Evolutionary conservation across 2,888 invertebrate species (phyloP).

Genomic region (Mythimna ferrago): DNA sequence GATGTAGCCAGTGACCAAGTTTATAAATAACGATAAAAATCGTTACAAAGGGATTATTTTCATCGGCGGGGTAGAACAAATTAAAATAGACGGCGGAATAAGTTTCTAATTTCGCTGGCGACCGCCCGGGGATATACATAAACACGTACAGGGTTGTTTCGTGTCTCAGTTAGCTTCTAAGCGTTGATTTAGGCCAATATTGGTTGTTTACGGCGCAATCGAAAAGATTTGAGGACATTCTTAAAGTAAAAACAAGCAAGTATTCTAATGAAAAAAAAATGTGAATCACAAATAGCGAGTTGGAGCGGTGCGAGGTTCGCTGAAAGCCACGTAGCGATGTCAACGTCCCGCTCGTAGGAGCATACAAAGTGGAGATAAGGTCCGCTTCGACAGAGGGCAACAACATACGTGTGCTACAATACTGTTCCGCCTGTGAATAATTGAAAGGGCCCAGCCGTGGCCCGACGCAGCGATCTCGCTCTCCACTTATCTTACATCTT

Average conservation of each 20-base stretch:
- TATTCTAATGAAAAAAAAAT: constrained; percentile 19
- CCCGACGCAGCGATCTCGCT: constrained; percentile 74
- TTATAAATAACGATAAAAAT: constrained; percentile 83
- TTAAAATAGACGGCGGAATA: constrained; percentile 72
- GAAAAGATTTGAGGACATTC: constrained; percentile 10
- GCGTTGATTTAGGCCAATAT: constrained; percentile 20
- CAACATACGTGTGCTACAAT: constrained; percentile 74
- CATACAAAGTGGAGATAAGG: constrained; percentile 69
- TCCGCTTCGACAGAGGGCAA: constrained; percentile 67
- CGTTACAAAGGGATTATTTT: constrained; percentile 80
- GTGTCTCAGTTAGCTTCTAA: constrained; percentile 32
- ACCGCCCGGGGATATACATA: constrained; percentile 41
- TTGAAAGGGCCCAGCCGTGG: constrained; percentile 78
- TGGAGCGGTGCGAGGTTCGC: constrained; percentile 13
- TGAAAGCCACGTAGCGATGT: constrained; percentile 60
- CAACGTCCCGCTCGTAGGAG: constrained; percentile 63
- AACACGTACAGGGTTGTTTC: constrained; percentile 42
- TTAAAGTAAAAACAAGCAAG: constrained; percentile 11
- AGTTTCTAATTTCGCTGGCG: constrained; percentile 57
- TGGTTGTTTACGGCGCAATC: constrained; percentile 23
- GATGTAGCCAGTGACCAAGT: constrained; percentile 59
- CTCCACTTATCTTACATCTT: constrained; percentile 70
- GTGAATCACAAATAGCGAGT: constrained; percentile 20
- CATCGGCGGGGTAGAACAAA: constrained; percentile 72
- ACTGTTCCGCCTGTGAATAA: constrained; percentile 81